These are phyloP conservation scores for Helicoverpa zea DNA, from an alignment of 1,140 invertebrate genomes.

Conservation along the genomic window DNA sequence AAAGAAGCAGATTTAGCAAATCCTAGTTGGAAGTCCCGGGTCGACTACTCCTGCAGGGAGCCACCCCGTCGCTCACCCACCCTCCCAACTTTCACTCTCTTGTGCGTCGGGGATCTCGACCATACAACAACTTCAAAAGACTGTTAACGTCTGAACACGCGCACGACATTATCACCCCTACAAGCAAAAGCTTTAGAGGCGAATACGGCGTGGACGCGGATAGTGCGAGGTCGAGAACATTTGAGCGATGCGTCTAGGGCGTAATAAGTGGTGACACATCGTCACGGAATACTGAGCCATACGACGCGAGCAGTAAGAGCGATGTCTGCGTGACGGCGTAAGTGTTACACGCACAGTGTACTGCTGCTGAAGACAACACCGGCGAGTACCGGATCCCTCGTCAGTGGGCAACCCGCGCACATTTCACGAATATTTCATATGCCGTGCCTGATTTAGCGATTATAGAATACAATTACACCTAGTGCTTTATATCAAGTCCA, in stretches of 20 bases:
- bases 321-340: conserved; percentile 60
- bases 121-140: conserved; percentile 67
- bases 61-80: conserved; percentile 74
- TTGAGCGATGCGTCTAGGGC: conserved; percentile 77
- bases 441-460: conserved; percentile 52
- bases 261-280: conserved; percentile 71
- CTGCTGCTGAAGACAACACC: conserved; percentile 82
- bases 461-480: conserved; percentile 29
- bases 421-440: conserved; percentile 66
- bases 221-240: conserved; percentile 78
- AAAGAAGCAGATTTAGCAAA: conserved; percentile 84
- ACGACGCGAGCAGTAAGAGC: conserved; percentile 57
- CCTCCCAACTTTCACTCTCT: conserved; percentile 81
- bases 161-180: conserved; percentile 61
- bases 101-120: conserved; percentile 82
- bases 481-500: background rate
- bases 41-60: conserved; percentile 82
- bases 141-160: conserved; percentile 60
- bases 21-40: conserved; percentile 81
- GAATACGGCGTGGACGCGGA: conserved; percentile 64
- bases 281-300: conserved; percentile 67
- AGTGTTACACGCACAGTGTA: conserved; percentile 70
- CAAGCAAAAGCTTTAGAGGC: conserved; percentile 56
- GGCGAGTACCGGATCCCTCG: conserved; percentile 80
- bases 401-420: conserved; percentile 72